Base-by-base conservation (phyloP, 23 tunicate species). In the Phallusia fumigata region DNA sequence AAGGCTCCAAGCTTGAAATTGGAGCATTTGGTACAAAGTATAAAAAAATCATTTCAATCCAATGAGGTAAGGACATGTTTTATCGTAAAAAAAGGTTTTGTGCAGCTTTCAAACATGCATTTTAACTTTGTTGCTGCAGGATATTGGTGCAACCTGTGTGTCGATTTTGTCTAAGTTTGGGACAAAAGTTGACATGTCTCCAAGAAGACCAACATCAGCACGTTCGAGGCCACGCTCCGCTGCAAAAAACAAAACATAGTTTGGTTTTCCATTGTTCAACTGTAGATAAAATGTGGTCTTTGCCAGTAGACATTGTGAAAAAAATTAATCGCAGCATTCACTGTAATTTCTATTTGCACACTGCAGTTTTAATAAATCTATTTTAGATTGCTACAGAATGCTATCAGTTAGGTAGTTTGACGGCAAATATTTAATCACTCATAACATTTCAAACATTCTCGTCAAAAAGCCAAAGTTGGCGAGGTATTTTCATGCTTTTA, bases 1-100 rank as follows among this genome's bases (percentile, higher is more conserved):
- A 88, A 85, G 36, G 52, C 90, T 47, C 87, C 92, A 30, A 80
- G 69, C 40, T 58, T 84, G n/a, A 84, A 85, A 53, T 18, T 88
- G 19, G 65, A 32, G 45, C 82, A 85, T 0, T 80, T 84, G 72
- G 33, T 88, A 8, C 22, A 31, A 19, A 65, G 65, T 31, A 74
- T 87, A 32, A 40, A 31, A 16, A 72, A 83, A 31, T 33, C 65
- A 26, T 92, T 78, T 76, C 85, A 76, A 69, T 16, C 75, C 0
- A 83, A 80, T 52, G 87, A 84, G 45, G 97, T 79, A 51, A 3
- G 5, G 8, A 31, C 5, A 40, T 40, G 10, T 10, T 10, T 10
- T 40, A 3, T 10, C 10, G 8, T 40, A 40, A 40, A 40, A 40
- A 40, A 3, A 12, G 6, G 31, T 65, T 65, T 65, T 10, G 5